Base-by-base conservation (phyloP, 2,888 invertebrate species). In the Eilema sororculum region DNA sequence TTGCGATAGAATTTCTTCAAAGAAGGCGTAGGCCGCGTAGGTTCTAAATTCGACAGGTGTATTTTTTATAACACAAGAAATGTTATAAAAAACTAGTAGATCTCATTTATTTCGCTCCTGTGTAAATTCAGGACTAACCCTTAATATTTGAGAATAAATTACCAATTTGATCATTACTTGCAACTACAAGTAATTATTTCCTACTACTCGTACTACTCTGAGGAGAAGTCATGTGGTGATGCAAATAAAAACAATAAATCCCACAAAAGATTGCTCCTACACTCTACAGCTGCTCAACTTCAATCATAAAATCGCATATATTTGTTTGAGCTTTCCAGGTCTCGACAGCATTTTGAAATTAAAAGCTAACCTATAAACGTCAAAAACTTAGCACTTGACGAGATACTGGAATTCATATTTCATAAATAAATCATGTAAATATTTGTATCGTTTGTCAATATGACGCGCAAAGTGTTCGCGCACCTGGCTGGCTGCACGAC, bases 381-480 rank as follows among this genome's bases (percentile, higher is more conserved):
- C 57, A 65, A 20, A 64, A 52, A 3, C n/a, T 58, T 6, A 28
- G 28, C 28, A 64, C 64, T 64, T 28, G 56, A 56, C 52, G 22
- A 56, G 8, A 65, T 65, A 30, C 24, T 57, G 24, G 65, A 16
- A 57, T 20, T 33, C 20, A 57, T 65, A 33, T 65, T 65, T 24
- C 56, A 63, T 63, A 68, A 68, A 68, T 68, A 68, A 59, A 64
- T 64, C 30, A 57, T 56, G 41, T 66, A 65, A 70, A 66, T 66
- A 70, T 75, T 75, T 75, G 79, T 79, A 72, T 28, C 71, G 67
- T 72, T 81, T 72, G 71, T 69, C 72, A 62, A 46, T 56, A 66
- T 73, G 74, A 79, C 67, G 74, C 73, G 67, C 60, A 67, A 71
- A 59, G 64, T 61, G 67, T 59, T 64, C 72, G 64, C 74, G 24